Base-by-base conservation (phyloP, 1,140 invertebrate species). In the Eulimnadia texana region DNA sequence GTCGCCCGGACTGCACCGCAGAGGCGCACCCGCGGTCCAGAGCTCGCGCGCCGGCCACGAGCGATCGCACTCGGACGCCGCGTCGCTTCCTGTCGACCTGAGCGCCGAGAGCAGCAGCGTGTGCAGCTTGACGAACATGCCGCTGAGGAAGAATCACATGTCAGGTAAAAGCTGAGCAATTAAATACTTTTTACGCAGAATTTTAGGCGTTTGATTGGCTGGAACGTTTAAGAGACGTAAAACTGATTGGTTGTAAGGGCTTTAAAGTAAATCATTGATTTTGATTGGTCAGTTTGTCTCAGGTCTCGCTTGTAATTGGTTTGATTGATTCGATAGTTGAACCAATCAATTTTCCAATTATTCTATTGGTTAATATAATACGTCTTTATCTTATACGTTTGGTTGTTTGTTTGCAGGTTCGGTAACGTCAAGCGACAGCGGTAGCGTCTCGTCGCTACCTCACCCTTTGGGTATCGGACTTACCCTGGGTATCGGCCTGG, bases 21-120 rank as follows among this genome's bases (percentile, higher is more conserved):
- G 82, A 42, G 78, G 84, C 19, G 68, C 72, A 2, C 82, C 82
- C 64, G 78, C 83, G 24, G 83, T 82, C 63, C 74, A 83, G 33
- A 76, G 82, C 29, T 78, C 84, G 20, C 49, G 64, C 50, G 54
- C 55, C 33, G 33, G 28, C 29, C 88, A 92, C 71, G 89, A 91
- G 71, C 80, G 89, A 55, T 91, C 88, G 11, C 87, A 92, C 72
- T 92, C 88, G n/a, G 89, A 93, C 70, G 91, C 89, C 3, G 86
- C 84, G 3, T 84, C 81, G 20, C 66, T 77, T 13, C 81, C 85
- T 16, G 90, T 96, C 19, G 88, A 93, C 72, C 78, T 97, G 50
- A 93, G 87, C 60, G 88, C 90, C 11, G 93, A 97, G 73, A 93
- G 90, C 71, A 94, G 91, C 71, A 93, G 90, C 73, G 93, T 96